Base-by-base conservation (phyloP, 2,888 invertebrate genomes). In the Anoncus sp. region DNA sequence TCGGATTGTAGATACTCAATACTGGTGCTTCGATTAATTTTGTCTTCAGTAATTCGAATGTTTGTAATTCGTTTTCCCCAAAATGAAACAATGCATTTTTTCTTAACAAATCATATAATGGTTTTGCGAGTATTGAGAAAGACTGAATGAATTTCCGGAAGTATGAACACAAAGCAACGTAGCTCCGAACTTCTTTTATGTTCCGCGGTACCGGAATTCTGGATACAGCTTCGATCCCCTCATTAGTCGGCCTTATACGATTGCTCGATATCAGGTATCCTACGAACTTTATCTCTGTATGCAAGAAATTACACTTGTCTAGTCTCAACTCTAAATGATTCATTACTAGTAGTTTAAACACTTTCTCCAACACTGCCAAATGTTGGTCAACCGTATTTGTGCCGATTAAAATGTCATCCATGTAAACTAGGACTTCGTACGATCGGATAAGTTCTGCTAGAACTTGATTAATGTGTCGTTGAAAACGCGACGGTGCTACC, bases 91-190 rank as follows among this genome's bases (percentile, higher is more conserved):
- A 3, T 31, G 31, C 31, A 31, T 78, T 4, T 18, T 71, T 67
- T 38, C 60, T 78, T 4, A 71, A n/a, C 10, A 88, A 59, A 43
- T 86, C 80, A 67, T 86, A 82, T 22, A 88, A 60, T 1, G 87
- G 87, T 59, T 84, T 82, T 6, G 87, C 86, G 12, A 83, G 75
- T 1, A 51, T 24, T n/a, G 79, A 66, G 73, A 82, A 84, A 66
- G 72, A 55, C 14, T 31, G 4, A 31, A 31, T 31, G 7, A 5
- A 31, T 7, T 7, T 31, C 4, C 31, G 31, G 7, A 31, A 63
- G 63, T 85, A 86, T 22, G 74, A 70, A 27, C 78, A 67, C 14
- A 86, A 69, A 2, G 82, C 85, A 18, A 86, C 22, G 66, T 84
- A 86, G 12, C 84, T 78, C 4, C 80, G 81, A 7, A 83, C 72